Conservation (phyloP, 2,888 invertebrate species). For the Rhingia campestris region DNA sequence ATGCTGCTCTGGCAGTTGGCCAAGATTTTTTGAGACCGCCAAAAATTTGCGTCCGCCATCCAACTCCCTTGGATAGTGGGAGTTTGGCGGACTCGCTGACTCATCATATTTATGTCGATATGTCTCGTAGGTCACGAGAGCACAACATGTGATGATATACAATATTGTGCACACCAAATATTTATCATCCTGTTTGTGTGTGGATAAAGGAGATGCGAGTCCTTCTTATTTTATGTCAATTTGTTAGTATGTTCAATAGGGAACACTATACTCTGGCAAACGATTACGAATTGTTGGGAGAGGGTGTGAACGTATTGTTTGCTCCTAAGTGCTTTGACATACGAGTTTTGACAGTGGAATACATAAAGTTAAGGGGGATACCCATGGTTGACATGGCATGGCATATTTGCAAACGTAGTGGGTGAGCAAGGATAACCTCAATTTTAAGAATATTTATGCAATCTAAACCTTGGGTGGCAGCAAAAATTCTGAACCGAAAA, state of each 20-base stretch:
- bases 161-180: conserved; percentile 47
- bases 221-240: conserved; percentile 12
- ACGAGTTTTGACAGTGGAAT: too few relatives aligned
- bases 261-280: conserved; percentile 32
- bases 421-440: too few relatives aligned
- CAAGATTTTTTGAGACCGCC: conserved; percentile 14
- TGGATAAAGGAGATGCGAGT: neutral
- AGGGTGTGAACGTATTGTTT: neutral
- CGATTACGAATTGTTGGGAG: conserved; percentile 27
- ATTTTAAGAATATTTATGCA: too few relatives aligned
- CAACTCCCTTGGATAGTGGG: neutral
- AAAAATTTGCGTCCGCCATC: conserved; percentile 10
- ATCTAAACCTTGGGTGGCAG: too few relatives aligned
- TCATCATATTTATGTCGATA: conserved; percentile 34
- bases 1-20: conserved; percentile 36
- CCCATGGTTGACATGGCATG: too few relatives aligned
- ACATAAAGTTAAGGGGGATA: too few relatives aligned
- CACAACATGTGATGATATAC: conserved; percentile 36
- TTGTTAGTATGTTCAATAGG: conserved; percentile 20
- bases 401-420: too few relatives aligned
- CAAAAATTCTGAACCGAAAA: too few relatives aligned
- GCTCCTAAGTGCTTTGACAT: neutral
- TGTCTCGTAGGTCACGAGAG: conserved; percentile 55
- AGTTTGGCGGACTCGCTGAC: conserved; percentile 18
- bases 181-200: conserved; percentile 57